Percentiles rank a stretch among this genome's conserved stretches.
These are phyloP conservation scores for Oncorhynchus clarkii DNA, from an alignment of 2,113 vertebrate genomes.

Conservation along the genomic window DNA sequence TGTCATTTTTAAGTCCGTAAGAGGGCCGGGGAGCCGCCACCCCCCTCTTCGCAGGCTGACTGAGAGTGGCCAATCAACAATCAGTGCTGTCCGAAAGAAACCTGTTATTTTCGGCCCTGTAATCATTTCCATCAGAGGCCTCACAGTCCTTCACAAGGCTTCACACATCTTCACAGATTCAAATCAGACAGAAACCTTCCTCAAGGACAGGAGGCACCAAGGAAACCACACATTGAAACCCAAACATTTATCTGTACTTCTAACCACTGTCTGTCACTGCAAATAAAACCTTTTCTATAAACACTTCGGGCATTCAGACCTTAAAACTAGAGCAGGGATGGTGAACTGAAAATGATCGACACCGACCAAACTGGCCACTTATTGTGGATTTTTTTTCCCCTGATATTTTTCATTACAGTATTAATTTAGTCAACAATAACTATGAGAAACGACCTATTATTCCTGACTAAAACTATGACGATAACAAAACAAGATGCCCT, in stretches of 20 bases:
- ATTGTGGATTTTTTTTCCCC: too few relatives aligned
- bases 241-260: constrained; percentile 2
- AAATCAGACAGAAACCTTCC: constrained; percentile 54
- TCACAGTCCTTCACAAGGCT: constrained; percentile 49
- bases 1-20: not conserved
- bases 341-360: too few relatives aligned
- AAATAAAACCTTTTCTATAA: too few relatives aligned
- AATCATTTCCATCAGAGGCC: constrained; percentile 76
- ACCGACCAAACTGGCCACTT: too few relatives aligned
- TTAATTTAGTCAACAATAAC: too few relatives aligned
- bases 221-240: constrained; percentile 20
- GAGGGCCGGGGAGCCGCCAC: constrained; percentile 51
- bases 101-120: constrained; percentile 76
- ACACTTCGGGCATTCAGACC: too few relatives aligned
- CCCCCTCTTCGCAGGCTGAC: constrained; percentile 53
- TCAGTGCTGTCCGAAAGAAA: constrained; percentile 65
- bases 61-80: constrained; percentile 76
- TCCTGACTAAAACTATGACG: too few relatives aligned
- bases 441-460: too few relatives aligned
- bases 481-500: too few relatives aligned
- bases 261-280: too few relatives aligned
- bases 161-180: constrained; percentile 59
- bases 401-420: too few relatives aligned
- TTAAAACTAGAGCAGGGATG: too few relatives aligned
- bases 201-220: constrained; percentile 48